Conservation (phyloP, 2,888 invertebrate species). For the Heliconius sara region DNA sequence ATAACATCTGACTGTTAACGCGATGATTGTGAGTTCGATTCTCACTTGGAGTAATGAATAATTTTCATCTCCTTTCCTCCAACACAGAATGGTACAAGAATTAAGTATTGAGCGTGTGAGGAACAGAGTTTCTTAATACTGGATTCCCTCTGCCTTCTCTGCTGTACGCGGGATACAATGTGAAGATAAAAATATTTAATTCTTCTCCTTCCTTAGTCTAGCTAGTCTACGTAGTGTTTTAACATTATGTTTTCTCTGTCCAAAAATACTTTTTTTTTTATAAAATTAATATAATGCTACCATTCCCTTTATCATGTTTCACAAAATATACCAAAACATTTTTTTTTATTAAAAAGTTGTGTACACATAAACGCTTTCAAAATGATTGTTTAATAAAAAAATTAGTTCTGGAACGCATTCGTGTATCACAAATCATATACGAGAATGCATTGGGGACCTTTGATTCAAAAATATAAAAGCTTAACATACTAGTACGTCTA, state of each 20-base stretch:
- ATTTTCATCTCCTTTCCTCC: too few species aligned
- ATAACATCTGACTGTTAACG: not conserved
- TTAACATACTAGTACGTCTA: too few species aligned
- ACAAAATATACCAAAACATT: not conserved
- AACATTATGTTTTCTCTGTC: not conserved
- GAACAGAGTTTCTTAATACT: too few species aligned
- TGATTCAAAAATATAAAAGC: not conserved
- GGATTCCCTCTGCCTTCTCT: too few species aligned
- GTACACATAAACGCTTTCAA: not conserved
- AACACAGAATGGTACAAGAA: too few species aligned
- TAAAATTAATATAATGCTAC: not conserved
- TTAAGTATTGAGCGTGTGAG: too few species aligned
- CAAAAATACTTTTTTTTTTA: not conserved
- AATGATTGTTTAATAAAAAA: constrained; percentile 2
- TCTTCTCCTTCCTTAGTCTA: too few species aligned
- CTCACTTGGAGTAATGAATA: not conserved
- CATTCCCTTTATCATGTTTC: not conserved
- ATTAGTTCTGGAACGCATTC: not conserved
- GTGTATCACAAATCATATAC: not conserved
- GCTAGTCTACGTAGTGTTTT: not conserved
- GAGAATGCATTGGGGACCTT: not conserved
- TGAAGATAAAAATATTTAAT: too few species aligned
- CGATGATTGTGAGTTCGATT: not conserved
- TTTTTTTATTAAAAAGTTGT: not conserved
- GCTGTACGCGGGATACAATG: too few species aligned